Evolutionary conservation across 2,888 invertebrate genomes (phyloP).

Genomic region (Mesoligia furuncula): DNA sequence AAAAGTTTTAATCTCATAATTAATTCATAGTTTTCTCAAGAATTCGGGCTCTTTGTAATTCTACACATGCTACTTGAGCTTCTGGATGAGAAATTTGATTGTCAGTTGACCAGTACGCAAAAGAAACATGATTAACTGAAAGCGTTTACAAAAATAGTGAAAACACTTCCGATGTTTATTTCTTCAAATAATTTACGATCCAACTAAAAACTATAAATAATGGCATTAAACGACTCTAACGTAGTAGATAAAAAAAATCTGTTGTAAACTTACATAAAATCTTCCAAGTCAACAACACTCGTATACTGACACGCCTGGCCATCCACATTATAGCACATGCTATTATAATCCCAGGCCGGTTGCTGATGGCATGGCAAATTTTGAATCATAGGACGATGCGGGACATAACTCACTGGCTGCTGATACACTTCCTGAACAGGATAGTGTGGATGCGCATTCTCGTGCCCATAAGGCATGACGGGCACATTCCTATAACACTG

Average conservation of each 20-base stretch:
- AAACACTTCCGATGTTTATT: neutral
- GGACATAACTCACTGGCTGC: slow-evolving; percentile 69
- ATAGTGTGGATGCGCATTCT: slow-evolving; percentile 72
- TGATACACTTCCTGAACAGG: slow-evolving; percentile 70
- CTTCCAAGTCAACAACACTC: slow-evolving; percentile 92
- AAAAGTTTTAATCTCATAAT: slow-evolving; percentile 21
- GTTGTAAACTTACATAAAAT: slow-evolving; percentile 93
- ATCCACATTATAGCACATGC: slow-evolving; percentile 92
- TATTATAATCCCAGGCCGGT: slow-evolving; percentile 91
- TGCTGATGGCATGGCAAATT: slow-evolving; percentile 87
- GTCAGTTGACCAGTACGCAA: neutral
- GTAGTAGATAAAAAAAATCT: neutral
- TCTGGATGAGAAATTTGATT: slow-evolving; percentile 3
- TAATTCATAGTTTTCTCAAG: slow-evolving; percentile 30
- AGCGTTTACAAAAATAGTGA: neutral
- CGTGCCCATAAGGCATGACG: slow-evolving; percentile 68
- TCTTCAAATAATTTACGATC: slow-evolving; percentile 12
- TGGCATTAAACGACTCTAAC: neutral
- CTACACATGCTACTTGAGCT: neutral
- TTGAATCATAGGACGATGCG: slow-evolving; percentile 70
- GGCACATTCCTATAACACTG: slow-evolving; percentile 78
- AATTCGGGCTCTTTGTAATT: slow-evolving; percentile 44
- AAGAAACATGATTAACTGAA: neutral
- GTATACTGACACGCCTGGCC: slow-evolving; percentile 92
- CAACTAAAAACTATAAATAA: slow-evolving; percentile 12